Evolutionary conservation across 2,113 vertebrate species (phyloP), one percentile per base, ranked within the genome.

Genomic region (Edolisoma coerulescens): DNA sequence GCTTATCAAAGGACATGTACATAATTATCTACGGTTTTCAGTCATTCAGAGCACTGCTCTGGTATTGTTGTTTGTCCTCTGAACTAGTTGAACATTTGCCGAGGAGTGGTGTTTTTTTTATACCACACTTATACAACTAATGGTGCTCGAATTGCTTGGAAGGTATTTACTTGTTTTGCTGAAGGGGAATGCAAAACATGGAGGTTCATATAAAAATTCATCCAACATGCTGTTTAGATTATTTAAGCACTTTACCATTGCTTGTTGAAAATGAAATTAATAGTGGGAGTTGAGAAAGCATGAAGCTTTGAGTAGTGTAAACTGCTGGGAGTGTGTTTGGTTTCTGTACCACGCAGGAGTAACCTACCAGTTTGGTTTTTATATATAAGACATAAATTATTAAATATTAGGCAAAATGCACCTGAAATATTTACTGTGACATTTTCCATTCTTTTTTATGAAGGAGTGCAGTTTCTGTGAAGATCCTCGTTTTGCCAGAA

Each of bases 381-480:
- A 12, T 39, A 74, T 41, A 5, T 8, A 60, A 56, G 37, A 33
- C 26, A 3, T 68, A 87, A 87, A 69, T 85, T 77, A 86, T 30
- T 16, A 84, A 69, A 24, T 56, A n/a, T 11, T 67, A 47, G 26
- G n/a, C 53, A 75, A 41, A 83, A 59, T 3, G 9, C 16, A 49
- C 9, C 19, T 71, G 22, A 37, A 59, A 32, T 77, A 35, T 21
- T 92, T 60, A 93, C 28, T 68, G 13, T 91, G 33, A 7, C 39
- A 7, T 87, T 73, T 92, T 91, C 80, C 80, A 13, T 67, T 87
- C 18, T 89, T 86, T 28, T 93, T 30, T 73, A 7, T 93, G 13
- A 69, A 99, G 99, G 99, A 99, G 84, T 99, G 99, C 97, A 99
- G 99, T 90, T 99, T 99, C 87, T 99, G 99, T 33, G 99, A 99